Percentiles rank a stretch among this genome's conserved stretches.
phyloP scores from a whole-genome alignment of 2,888 invertebrate genomes.

The Ornithoptera priamus region DNA sequence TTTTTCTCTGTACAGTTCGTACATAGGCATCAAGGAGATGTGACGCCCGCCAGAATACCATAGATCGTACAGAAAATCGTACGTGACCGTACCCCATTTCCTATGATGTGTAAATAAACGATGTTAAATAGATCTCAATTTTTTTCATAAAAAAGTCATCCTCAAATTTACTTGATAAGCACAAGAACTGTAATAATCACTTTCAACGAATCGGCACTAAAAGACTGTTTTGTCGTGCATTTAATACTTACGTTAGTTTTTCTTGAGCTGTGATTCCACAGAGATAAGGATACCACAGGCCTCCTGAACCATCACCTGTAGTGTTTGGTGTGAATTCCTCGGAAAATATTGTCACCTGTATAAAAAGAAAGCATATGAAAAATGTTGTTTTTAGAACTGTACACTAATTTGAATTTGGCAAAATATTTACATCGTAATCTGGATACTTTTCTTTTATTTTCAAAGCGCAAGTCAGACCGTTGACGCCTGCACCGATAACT shows the following conservation, averaged over 20 bases:
- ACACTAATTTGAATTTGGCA: not conserved
- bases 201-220: no score
- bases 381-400: no score
- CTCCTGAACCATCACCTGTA: constrained; percentile 89
- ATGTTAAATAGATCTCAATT: no score
- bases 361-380: not conserved
- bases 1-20: constrained; percentile 42
- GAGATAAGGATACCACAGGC: constrained; percentile 86
- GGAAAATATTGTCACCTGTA: constrained; percentile 82
- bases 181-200: no score
- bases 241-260: constrained; percentile 73
- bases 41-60: constrained; percentile 79
- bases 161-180: no score
- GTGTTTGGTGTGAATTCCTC: constrained; percentile 85
- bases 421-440: constrained; percentile 54
- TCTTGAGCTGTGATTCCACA: constrained; percentile 77
- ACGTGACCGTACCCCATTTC: constrained; percentile 83
- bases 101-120: constrained; percentile 52
- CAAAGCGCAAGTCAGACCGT: constrained; percentile 85
- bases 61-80: constrained; percentile 77
- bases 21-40: constrained; percentile 55
- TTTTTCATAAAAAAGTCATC: no score
- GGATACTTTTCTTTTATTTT: constrained; percentile 82
- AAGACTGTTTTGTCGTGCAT: no score
- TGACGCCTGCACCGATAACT: constrained; percentile 88